Base-by-base conservation (phyloP, 2,888 invertebrate species). In the Lycaena phlaeas region DNA sequence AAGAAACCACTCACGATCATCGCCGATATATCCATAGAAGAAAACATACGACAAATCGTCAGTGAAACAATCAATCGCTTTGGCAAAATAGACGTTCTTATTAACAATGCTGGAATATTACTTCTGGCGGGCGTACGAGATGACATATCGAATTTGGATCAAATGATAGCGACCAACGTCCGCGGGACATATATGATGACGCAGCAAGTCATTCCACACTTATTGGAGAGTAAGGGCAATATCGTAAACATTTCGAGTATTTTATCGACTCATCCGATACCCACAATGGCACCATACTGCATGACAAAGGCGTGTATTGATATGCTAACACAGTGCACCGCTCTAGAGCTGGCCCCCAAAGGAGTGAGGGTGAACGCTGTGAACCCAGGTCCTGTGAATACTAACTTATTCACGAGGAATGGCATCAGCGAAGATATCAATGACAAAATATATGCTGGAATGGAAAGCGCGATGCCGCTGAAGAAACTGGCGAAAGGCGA, bases 221-320 rank as follows among this genome's bases (percentile, higher is more conserved):
- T 78, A 28, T 49, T 63, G 18, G 51, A 64, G 46, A 62, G 61
- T 2, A 68, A 64, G 53, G 78, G 78, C 4, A 75, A 68, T 45
- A 60, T 78, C 30, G 61, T 78, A 6, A 76, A 74, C 26, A 48
- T 78, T 22, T 78, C 78, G 1, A 75, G 78, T 47, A 53, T 75
- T 22, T 41, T 71, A 4, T 64, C 73, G 7, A 57, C 49, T 1
- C 64, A 61, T 41, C 64, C 76, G 0, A 37, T 68, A 12, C 56
- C 68, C 1, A 41, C 55, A 9, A 61, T 72, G 61, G 57, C 61
- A 14, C 60, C 72, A 0, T 78, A 79, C 46, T 72, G 70, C 46
- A 73, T 78, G 63, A 70, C 75, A 0, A 79, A 79, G 54, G 74
- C 77, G 1, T 76, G 71, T 1, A 46, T 77, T 2, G 76, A 79